Percentiles rank a stretch among this genome's conserved stretches.
Evolutionary conservation across 2,797 vertebrate species (phyloP).

Genomic region (Tauraco hartlaubi): DNA sequence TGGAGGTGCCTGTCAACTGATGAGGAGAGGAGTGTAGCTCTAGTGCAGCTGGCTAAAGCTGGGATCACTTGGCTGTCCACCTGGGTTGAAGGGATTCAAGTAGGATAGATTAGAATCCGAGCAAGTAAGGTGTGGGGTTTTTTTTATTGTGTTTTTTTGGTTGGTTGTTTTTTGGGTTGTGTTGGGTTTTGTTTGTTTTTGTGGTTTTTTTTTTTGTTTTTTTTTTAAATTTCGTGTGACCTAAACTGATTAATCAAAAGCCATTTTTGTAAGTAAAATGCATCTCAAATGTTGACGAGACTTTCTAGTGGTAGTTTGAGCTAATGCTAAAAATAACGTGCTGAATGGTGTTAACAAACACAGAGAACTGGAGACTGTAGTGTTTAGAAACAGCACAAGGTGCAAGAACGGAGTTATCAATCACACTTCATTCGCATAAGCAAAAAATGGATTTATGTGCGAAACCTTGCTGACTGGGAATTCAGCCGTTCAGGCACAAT

Average conservation of each 20-base stretch:
- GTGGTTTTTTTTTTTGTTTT: too few relatives aligned
- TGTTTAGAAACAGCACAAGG: neutral
- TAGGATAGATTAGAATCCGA: neutral
- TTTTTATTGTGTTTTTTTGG: neutral
- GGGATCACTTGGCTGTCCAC: neutral
- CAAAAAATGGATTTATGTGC: neutral
- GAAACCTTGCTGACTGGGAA: neutral
- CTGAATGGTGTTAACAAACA: neutral
- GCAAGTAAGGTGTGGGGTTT: neutral
- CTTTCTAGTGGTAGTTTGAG: neutral
- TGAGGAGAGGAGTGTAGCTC: neutral
- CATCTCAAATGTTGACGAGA: neutral
- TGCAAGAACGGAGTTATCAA: neutral
- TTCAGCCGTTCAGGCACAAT: neutral
- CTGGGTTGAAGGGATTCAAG: neutral
- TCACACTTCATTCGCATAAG: neutral
- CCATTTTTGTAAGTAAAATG: neutral
- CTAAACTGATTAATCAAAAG: neutral
- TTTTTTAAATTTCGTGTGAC: neutral
- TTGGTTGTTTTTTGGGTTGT: too few relatives aligned
- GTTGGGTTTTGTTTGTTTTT: too few relatives aligned
- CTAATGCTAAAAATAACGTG: neutral
- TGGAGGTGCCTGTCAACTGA: neutral
- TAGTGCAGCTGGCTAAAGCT: neutral
- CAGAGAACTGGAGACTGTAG: neutral